phyloP scores from a whole-genome alignment of 2,113 vertebrate species.

The Natator depressus region DNA sequence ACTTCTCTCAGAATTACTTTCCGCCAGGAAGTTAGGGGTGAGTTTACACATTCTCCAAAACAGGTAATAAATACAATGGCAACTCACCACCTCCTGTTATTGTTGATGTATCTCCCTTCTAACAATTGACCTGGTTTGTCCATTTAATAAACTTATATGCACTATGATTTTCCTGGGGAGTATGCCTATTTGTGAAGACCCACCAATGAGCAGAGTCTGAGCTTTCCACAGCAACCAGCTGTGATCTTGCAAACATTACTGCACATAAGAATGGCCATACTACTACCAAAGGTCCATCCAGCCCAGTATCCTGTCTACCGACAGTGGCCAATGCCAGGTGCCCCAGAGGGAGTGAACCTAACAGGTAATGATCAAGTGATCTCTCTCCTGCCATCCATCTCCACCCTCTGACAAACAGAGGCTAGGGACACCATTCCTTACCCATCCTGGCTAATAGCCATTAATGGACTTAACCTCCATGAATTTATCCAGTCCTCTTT shows the following conservation, averaged over 20 bases:
- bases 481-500: too few relatives aligned
- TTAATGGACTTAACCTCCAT: too few relatives aligned
- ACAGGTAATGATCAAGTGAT: too few relatives aligned
- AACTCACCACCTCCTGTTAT: neutral
- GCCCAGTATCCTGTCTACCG: too few relatives aligned
- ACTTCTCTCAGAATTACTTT: neutral
- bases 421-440: too few relatives aligned
- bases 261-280: neutral
- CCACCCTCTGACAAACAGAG: too few relatives aligned
- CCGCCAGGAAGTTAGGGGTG: neutral
- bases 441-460: too few relatives aligned
- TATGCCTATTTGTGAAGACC: neutral
- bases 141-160: rapidly evolving
- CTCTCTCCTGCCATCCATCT: too few relatives aligned
- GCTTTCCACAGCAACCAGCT: neutral
- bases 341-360: too few relatives aligned
- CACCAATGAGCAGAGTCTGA: neutral
- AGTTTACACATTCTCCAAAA: neutral
- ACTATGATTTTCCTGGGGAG: neutral
- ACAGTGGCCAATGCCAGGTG: too few relatives aligned
- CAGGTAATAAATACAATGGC: neutral
- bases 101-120: neutral
- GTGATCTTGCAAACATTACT: neutral
- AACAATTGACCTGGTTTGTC: neutral
- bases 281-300: too few relatives aligned